Evolutionary conservation across 2,113 vertebrate genomes (phyloP), one percentile per base, ranked within the genome.

Genomic region (Caloenas nicobarica): DNA sequence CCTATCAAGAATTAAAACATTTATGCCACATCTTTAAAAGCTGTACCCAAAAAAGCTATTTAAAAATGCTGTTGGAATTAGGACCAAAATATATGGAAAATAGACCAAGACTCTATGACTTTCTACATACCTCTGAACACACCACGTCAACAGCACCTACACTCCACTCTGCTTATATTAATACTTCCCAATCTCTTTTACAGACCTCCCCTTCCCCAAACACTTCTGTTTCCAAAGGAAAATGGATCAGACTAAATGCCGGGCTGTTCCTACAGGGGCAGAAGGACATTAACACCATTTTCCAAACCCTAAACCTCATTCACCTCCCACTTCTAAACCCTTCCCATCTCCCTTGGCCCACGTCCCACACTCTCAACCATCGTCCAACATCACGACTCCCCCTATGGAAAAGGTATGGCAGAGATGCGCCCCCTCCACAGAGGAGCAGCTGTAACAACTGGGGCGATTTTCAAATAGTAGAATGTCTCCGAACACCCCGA

Each of bases 401-500:
- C 29, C 73, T 29, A 16, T 5, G 19, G 66, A 16, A 44, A 44
- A 36, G 44, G 6, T 22, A 19, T 2, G 54, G 54, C 66, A 90
- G 40, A 36, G 83, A 46, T 10, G 19, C 22, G 28, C 46, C 56
- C 57, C 17, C 56, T 66, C 13, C 51, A 5, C 0, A 1, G 0
- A 82, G 60, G 10, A 73, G 54, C 31, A 73, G 46, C n/a, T 26
- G 17, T 9, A 46, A 46, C 7, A 51, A 51, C 23, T 14, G 3
- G 2, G 7, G 28, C 13, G 14, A n/a, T 51, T 74, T 87, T 56
- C 81, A 53, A 51, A 44, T 1, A 74, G 10, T n/a, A 71, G 5
- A 86, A n/a, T 0, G 6, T 34, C 50, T 66, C 50, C 3, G 0
- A 46, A 57, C 40, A 50, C 13, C 13, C 34, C 3, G 1, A 2